phyloP scores from a whole-genome alignment of 92 coral and sea anemone species.

The Siderastrea radians region DNA sequence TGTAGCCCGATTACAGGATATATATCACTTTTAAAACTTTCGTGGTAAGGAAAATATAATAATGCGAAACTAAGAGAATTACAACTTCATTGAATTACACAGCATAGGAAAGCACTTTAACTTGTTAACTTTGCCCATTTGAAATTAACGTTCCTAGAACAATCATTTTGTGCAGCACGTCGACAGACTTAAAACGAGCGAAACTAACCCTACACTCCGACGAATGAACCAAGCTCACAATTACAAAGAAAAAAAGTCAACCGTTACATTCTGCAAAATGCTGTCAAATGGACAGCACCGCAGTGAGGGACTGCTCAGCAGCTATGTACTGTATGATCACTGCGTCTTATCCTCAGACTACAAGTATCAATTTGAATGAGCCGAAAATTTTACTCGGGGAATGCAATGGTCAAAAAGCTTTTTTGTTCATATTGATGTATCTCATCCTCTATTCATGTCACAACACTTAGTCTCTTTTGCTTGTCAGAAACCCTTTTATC shows the following conservation, averaged over 20 bases:
- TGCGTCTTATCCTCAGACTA: too few relatives aligned
- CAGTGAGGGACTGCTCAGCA: too few relatives aligned
- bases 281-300: too few relatives aligned
- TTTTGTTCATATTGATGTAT: neutral
- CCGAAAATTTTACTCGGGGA: neutral
- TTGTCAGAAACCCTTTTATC: slow-evolving; percentile 11
- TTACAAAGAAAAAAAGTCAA: too few relatives aligned
- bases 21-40: slow-evolving; percentile 1
- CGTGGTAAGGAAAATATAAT: neutral
- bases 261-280: too few relatives aligned
- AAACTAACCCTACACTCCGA: too few relatives aligned
- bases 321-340: too few relatives aligned
- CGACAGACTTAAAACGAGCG: too few relatives aligned
- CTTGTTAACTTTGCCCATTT: neutral
- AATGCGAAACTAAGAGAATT: neutral
- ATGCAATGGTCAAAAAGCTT: neutral
- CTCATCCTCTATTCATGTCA: neutral
- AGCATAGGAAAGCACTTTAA: neutral
- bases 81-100: neutral
- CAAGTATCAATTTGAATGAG: neutral
- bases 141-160: neutral
- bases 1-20: slow-evolving; percentile 21
- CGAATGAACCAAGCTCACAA: too few relatives aligned
- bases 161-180: too few relatives aligned
- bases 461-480: neutral